phyloP scores from a whole-genome alignment of 2,888 invertebrate species.

The Molorchus minor region DNA sequence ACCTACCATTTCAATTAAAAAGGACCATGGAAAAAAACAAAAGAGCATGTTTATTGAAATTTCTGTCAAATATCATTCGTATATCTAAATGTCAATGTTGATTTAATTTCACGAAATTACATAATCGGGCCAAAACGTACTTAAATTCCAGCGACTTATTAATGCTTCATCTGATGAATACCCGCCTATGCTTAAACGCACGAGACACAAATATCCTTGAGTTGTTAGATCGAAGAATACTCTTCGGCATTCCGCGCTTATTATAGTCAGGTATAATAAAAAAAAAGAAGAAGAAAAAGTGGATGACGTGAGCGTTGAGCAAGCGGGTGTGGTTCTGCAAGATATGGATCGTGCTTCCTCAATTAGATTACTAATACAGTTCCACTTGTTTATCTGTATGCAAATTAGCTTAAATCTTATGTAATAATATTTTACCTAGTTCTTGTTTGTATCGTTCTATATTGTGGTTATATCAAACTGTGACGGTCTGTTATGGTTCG shows the following conservation, averaged over 20 bases:
- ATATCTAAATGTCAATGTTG: too few relatives aligned
- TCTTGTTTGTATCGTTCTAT: background rate
- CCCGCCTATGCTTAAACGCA: background rate
- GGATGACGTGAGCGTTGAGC: background rate
- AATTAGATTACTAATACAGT: slow-evolving; percentile 5
- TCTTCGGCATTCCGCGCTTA: slow-evolving; percentile 1
- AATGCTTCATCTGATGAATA: too few relatives aligned
- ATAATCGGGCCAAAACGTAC: too few relatives aligned
- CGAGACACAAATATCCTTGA: background rate
- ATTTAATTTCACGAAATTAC: too few relatives aligned
- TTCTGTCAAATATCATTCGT: too few relatives aligned
- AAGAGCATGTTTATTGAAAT: too few relatives aligned
- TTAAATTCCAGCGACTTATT: too few relatives aligned
- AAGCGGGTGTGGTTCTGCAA: slow-evolving; percentile 2
- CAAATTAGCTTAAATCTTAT: slow-evolving; percentile 15
- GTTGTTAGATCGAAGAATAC: background rate
- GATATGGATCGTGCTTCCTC: slow-evolving; percentile 24
- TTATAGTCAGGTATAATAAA: background rate
- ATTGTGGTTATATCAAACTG: background rate
- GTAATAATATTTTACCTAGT: slow-evolving; percentile 2
- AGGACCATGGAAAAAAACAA: too few relatives aligned
- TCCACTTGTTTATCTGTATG: slow-evolving; percentile 20
- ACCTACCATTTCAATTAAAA: too few relatives aligned
- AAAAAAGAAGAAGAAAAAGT: too few relatives aligned
- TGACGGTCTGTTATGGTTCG: background rate